A percentile compares a stretch with the other conserved stretches of the same genome.
These are phyloP conservation scores for Daubentonia madagascariensis DNA, from an alignment of 2,113 vertebrate genomes.

Conservation along the genomic window DNA sequence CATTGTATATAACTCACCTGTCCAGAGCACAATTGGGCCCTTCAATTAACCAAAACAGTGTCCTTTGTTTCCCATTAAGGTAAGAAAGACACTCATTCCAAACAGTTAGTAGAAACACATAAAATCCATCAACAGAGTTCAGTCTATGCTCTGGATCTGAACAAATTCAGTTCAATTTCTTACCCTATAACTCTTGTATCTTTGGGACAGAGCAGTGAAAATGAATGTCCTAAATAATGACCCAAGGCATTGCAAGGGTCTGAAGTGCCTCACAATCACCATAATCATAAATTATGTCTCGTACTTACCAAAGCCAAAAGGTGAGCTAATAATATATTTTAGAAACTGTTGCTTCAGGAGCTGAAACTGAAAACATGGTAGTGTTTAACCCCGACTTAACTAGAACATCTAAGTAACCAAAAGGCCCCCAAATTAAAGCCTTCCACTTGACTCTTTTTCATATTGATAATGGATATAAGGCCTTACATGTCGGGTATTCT, in stretches of 20 bases:
- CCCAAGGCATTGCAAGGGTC: background rate
- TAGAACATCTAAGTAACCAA: background rate
- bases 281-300: conserved; percentile 64
- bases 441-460: conserved; percentile 13
- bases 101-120: conserved; percentile 31
- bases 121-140: conserved; percentile 12
- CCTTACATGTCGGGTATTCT: background rate
- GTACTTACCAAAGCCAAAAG: conserved; percentile 51
- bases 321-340: conserved; percentile 58
- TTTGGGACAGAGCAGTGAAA: conserved; percentile 49
- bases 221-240: conserved; percentile 63
- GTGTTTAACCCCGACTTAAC: conserved; percentile 16
- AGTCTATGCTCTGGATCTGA: background rate
- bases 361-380: background rate
- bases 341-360: conserved; percentile 5
- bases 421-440: background rate
- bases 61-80: background rate
- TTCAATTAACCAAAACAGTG: background rate
- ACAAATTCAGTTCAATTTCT: conserved; percentile 59
- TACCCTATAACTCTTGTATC: conserved; percentile 45
- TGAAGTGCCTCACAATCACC: conserved; percentile 64
- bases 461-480: background rate
- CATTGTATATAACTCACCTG: background rate
- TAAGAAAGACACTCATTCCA: background rate
- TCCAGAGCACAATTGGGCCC: background rate